Evolutionary conservation across 2,888 invertebrate species (phyloP), one percentile per base, ranked within the genome.

Genomic region (Eledone cirrhosa): DNA sequence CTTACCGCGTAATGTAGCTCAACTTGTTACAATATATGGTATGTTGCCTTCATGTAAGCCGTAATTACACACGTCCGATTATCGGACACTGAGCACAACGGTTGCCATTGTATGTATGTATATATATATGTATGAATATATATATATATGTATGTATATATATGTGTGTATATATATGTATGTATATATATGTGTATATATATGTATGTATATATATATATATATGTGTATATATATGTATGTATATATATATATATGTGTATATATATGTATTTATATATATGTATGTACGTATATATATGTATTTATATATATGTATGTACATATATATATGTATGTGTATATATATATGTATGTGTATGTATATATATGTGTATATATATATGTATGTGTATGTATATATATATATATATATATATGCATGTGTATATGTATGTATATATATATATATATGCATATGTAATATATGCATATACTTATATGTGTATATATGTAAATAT

Each of bases 361-460:
- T 1, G 31, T 69, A 29, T 69, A 19, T 31, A 2, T 16, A 16
- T 31, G 69, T 69, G 11, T 13, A 0, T 33, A 69, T 69, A 33
- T 67, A 67, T 67, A 67, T 67, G 27, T 67, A 29, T 67, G 16
- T 67, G 16, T 69, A 19, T 69, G 5, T 69, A 69, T 69, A 31
- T 69, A 65, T 65, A 65, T 65, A 65, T 16, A 48, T 16, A 16
- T 13, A 48, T 16, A 48, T 13, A 48, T 16, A 16, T 19, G 14
- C 19, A 48, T 16, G 13, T 13, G 13, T 67, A 3, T 67, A 13
- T 63, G 14, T 63, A 63, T 63, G 2, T 63, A n/a, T n/a, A n/a
- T 63, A n/a, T 63, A n/a, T 24, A 63, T 24, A 63, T 63, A 63
- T 63, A n/a, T n/a, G n/a, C n/a, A n/a, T n/a, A n/a, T n/a, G n/a